Evolutionary conservation across 2,888 invertebrate species (phyloP).

Genomic region (Agrypnus murinus): DNA sequence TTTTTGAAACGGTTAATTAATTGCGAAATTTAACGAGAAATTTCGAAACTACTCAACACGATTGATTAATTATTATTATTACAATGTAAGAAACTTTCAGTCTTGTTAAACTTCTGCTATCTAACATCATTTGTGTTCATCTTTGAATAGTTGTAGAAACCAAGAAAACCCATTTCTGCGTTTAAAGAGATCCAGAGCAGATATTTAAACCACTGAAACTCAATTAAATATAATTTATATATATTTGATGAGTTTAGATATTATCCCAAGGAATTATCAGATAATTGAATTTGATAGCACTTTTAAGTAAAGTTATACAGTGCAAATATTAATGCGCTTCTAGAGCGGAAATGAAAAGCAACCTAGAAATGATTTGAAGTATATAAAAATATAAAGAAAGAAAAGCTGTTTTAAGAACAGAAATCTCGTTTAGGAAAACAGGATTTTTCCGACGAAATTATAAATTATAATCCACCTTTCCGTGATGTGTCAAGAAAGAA

Average conservation of each 20-base stretch:
- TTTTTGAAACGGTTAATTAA: too few species aligned
- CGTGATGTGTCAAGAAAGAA: constrained; percentile 40
- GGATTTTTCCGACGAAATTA: constrained; percentile 32
- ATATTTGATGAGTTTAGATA: constrained; percentile 10
- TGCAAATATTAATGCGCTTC: too few species aligned
- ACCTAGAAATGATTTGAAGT: too few species aligned
- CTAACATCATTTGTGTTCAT: constrained; percentile 2
- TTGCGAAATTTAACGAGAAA: too few species aligned
- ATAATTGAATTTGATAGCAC: too few species aligned
- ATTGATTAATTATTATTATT: too few species aligned
- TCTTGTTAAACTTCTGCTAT: neutral
- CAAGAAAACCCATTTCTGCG: constrained; percentile 11
- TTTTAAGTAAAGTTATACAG: too few species aligned
- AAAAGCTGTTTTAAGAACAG: neutral
- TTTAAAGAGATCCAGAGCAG: neutral
- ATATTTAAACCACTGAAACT: constrained; percentile 9
- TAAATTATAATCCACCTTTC: constrained; percentile 39
- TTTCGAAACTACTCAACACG: too few species aligned
- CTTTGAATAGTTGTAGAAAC: constrained; percentile 18
- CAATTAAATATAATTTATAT: constrained; percentile 18
- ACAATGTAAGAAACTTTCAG: constrained; percentile 7
- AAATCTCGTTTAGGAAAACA: constrained; percentile 30
- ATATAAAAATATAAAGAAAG: neutral
- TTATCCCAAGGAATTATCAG: neutral
- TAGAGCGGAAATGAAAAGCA: too few species aligned